Conservation (phyloP, 2,888 invertebrate genomes). For the Elysia crispata region DNA sequence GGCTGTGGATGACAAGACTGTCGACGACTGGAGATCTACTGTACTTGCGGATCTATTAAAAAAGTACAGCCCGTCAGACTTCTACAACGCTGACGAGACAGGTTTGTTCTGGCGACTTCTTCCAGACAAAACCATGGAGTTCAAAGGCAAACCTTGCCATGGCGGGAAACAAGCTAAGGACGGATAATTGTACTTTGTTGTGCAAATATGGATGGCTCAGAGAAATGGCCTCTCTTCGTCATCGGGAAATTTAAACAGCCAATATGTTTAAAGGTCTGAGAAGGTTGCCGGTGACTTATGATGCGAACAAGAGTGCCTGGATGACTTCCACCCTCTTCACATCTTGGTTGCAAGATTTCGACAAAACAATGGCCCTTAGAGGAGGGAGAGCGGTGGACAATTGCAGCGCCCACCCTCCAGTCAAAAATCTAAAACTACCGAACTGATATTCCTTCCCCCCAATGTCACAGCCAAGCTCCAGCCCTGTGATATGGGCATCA, state of each 20-base stretch:
- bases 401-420: neutral
- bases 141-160: neutral
- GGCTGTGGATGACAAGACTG: neutral
- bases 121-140: too few species aligned
- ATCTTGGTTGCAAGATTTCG: neutral
- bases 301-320: neutral
- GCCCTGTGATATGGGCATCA: slow-evolving; percentile 15
- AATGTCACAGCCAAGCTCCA: neutral
- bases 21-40: neutral
- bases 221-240: neutral
- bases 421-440: neutral
- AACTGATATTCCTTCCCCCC: neutral
- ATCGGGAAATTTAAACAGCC: neutral
- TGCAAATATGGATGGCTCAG: neutral
- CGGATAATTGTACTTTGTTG: neutral
- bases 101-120: slow-evolving; percentile 16
- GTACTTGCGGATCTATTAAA: neutral
- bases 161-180: neutral
- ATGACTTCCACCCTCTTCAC: neutral
- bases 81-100: slow-evolving; percentile 29
- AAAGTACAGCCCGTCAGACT: slow-evolving; percentile 11
- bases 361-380: neutral
- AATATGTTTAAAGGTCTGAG: neutral
- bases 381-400: neutral
- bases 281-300: neutral